Evolutionary conservation across 2,888 invertebrate species (phyloP), one percentile per base, ranked within the genome.

Genomic region (Trachelus iudaicus): DNA sequence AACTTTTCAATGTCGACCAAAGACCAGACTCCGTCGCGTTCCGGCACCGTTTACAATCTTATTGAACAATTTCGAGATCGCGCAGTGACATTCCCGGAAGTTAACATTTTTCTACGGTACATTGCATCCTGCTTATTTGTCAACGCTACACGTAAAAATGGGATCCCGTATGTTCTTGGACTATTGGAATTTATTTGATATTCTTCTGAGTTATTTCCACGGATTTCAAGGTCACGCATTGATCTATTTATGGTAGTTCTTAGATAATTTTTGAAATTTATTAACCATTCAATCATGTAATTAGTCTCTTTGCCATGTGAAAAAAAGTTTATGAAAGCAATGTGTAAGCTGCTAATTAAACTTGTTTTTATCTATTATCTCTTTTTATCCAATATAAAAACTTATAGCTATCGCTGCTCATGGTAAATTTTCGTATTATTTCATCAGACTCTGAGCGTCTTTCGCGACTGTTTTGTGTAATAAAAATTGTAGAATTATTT

Each of bases 331-430:
- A 15, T 40, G 4, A 40, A 40, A 6, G 15, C 40, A 56, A 56
- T 2, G 40, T 56, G 40, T 56, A 23, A 56, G 9, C 56, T 23
- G 23, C 89, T 89, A 89, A 89, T 89, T 89, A 87, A 85, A 82
- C 85, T 85, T 86, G 81, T 79, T 86, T 83, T 87, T 82, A 77
- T 76, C 79, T 79, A 81, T 81, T 79, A 56, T 82, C 81, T 79
- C 76, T 83, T 82, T 81, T 79, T 83, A 82, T 79, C 31, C 33
- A 4, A 30, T 15, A 56, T n/a, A 11, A 12, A 4, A 15, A 71
- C 31, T 9, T 71, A 9, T 71, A 31, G 9, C 15, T 33, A 71
- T 23, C 56, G 23, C 9, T 56, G 56, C 23, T 56, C 56, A 2
- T 56, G 23, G 23, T 56, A 9, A 23, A 56, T 56, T 56, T 56